Base-by-base conservation (phyloP, 2,888 invertebrate species). In the Corythucha ciliata region DNA sequence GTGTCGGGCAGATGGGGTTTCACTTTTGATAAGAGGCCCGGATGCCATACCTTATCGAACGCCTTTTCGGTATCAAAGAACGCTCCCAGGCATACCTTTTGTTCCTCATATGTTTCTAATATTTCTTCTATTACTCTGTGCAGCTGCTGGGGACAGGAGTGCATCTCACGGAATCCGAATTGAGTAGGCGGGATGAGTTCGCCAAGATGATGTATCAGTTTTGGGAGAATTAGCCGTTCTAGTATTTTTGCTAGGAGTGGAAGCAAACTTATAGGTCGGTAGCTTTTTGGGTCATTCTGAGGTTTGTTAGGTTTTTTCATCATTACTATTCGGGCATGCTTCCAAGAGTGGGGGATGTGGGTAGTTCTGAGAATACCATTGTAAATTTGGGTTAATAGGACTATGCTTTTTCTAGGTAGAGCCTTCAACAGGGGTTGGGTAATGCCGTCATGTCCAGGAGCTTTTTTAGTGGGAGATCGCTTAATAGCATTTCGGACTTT, bases 31-130 rank as follows among this genome's bases (percentile, higher is more conserved):
- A 42, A 49, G 14, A 50, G 34, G n/a, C 53, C 44, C 7, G 16
- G 34, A 21, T 48, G 48, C 48, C 48, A 48, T 7, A 48, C 48
- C n/a, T 41, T 20, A 32, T 42, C 44, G 21, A 50, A 36, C 7
- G 50, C 36, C 32, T 44, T 22, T 40, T 18, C 33, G 18, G 16
- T 7, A n/a, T 44, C 42, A 21, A 50, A 24, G 16, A 50, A 32
- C 10, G 34, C 3, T 24, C 33, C 50, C 6, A 18, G 16, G 40
- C 40, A 50, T 6, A 33, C 32, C 34, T 42, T 16, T 18, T 50
- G 29, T 22, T 41, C 44, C 24, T 50, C 50, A 33, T 24, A 42
- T 6, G 44, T 24, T n/a, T 18, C 24, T 6, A 42, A 34, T 14
- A 50, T 50, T 12, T 42, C 42, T 25, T 50, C 50, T 12, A 34